Evolutionary conservation across 2,797 vertebrate genomes (phyloP).

Genomic region (Mastacembelus armatus): DNA sequence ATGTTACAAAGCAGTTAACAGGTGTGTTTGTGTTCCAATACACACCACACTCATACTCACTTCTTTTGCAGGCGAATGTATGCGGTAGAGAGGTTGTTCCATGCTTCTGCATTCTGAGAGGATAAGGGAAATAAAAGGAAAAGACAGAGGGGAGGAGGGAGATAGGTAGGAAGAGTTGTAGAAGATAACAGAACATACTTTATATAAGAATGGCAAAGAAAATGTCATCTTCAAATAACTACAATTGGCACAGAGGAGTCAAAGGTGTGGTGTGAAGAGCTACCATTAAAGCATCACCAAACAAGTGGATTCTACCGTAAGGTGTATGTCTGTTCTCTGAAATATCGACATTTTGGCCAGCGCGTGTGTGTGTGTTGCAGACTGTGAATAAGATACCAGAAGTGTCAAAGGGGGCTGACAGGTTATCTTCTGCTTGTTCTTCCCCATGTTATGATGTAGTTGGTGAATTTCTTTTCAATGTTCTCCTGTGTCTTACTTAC

Average conservation of each 20-base stretch:
- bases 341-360: no score
- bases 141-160: constrained; percentile 11
- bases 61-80: constrained; percentile 94
- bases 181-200: neutral
- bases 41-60: constrained; percentile 81
- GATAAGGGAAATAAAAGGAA: neutral
- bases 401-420: constrained; percentile 1
- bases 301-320: neutral
- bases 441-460: neutral
- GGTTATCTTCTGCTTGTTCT: constrained; percentile 13
- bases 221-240: constrained; percentile 4
- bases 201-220: neutral
- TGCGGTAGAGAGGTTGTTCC: constrained; percentile 97
- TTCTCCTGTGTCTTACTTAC: constrained; percentile 80
- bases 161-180: neutral
- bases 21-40: no score
- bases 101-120: constrained; percentile 95
- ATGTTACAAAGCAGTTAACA: no score
- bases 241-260: neutral
- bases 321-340: no score
- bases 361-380: constrained; percentile 5
- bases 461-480: neutral
- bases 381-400: neutral
- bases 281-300: no score
- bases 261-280: no score